Percentiles rank a stretch among this genome's conserved stretches.
Conservation (phyloP, 2,888 invertebrate species). For the Bellardia pandia region DNA sequence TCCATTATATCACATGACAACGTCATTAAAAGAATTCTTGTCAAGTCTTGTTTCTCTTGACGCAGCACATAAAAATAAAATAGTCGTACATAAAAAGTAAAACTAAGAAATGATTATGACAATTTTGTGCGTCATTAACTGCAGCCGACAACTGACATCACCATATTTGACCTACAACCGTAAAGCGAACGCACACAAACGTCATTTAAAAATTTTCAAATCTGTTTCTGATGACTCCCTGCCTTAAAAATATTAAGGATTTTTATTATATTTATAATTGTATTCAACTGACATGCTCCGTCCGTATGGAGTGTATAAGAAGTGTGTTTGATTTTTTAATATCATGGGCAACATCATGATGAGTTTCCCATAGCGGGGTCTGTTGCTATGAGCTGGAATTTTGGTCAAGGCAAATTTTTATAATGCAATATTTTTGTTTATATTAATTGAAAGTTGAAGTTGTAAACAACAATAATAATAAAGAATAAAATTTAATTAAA, state of each 20-base stretch:
- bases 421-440: too few species aligned
- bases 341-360: not conserved
- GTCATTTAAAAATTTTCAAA: slow-evolving; percentile 50
- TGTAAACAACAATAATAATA: too few species aligned
- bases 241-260: slow-evolving; percentile 31
- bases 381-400: not conserved
- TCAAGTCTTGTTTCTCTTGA: slow-evolving; percentile 37
- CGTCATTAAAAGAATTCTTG: slow-evolving; percentile 32
- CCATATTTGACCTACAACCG: not conserved
- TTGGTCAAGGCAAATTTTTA: too few species aligned
- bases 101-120: slow-evolving; percentile 46
- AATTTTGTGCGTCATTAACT: slow-evolving; percentile 64
- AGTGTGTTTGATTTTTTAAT: not conserved
- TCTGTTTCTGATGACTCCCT: slow-evolving; percentile 68
- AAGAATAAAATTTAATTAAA: too few species aligned
- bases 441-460: too few species aligned
- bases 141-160: slow-evolving; percentile 36
- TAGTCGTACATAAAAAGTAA: not conserved
- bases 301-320: not conserved
- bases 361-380: not conserved
- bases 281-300: slow-evolving; percentile 27
- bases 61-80: not conserved
- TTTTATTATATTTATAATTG: slow-evolving; percentile 38
- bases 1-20: not conserved
- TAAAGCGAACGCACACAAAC: not conserved